Percentiles rank a stretch among this genome's conserved stretches.
Conservation (phyloP, 1,140 invertebrate genomes). For the Eriosoma lanigerum region DNA sequence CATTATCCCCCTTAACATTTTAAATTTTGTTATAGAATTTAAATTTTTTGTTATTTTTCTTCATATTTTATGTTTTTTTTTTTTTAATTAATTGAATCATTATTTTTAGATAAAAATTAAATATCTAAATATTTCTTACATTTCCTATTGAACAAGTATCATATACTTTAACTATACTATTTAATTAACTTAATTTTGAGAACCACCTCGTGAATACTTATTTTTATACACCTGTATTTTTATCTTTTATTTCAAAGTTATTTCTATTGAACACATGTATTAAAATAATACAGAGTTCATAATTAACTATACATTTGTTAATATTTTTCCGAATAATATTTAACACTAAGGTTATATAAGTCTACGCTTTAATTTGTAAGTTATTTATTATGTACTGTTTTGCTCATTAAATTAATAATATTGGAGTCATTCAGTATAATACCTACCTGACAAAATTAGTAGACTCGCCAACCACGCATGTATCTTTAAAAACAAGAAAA, state of each 20-base stretch:
- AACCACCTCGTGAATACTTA: neutral
- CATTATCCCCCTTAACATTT: slow-evolving; percentile 16
- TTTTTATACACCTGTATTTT: neutral
- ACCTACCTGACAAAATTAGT: neutral
- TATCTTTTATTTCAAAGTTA: neutral
- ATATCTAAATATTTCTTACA: neutral
- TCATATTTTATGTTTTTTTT: slow-evolving; percentile 34
- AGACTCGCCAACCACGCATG: neutral
- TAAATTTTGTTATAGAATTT: slow-evolving; percentile 45
- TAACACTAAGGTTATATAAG: neutral
- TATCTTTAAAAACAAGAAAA: slow-evolving; percentile 3
- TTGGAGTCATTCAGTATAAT: slow-evolving; percentile 2
- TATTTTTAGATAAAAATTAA: neutral
- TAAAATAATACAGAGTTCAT: neutral
- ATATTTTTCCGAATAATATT: neutral
- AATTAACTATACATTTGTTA: neutral
- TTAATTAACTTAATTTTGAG: neutral
- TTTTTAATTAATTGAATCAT: neutral
- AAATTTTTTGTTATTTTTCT: slow-evolving; percentile 40
- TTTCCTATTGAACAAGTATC: neutral
- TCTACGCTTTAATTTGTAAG: neutral
- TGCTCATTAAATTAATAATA: slow-evolving; percentile 39
- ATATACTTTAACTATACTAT: neutral
- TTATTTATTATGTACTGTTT: slow-evolving; percentile 29
- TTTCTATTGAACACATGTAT: neutral